phyloP scores from a whole-genome alignment of 1,140 invertebrate genomes.

The Heterodera schachtii region DNA sequence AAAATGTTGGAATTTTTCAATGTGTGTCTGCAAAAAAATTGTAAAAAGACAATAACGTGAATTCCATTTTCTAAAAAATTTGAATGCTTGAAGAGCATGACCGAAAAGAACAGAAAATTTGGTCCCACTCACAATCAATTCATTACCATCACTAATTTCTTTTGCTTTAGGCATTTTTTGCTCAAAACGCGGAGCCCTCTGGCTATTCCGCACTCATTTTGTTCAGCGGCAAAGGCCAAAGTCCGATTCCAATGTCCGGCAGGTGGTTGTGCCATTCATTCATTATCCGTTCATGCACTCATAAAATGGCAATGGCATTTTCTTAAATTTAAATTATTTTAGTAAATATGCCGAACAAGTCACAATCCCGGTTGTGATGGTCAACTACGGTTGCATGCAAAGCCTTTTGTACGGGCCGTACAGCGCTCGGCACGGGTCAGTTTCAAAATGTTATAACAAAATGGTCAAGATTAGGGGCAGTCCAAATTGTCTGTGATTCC shows the following conservation, averaged over 20 bases:
- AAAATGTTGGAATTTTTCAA: no score
- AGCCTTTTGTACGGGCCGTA: conserved; percentile 51
- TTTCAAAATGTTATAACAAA: neutral
- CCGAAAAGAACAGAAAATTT: no score
- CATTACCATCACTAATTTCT: no score
- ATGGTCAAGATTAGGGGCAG: no score
- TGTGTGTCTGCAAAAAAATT: no score
- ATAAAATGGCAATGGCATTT: neutral
- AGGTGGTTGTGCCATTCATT: neutral
- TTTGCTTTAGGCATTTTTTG: conserved; percentile 51
- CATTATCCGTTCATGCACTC: no score
- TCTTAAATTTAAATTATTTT: neutral
- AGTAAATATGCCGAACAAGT: conserved; percentile 54
- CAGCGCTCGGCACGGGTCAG: conserved; percentile 50
- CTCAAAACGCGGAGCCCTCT: conserved; percentile 44
- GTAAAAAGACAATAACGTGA: no score
- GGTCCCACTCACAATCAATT: no score
- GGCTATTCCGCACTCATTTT: conserved; percentile 56
- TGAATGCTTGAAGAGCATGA: no score
- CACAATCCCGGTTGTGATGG: conserved; percentile 62
- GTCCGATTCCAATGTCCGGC: conserved; percentile 60
- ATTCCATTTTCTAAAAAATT: no score
- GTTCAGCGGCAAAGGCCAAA: conserved; percentile 47
- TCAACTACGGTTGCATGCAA: conserved; percentile 58
- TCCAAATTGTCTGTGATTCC: no score